Conservation (phyloP, 2,113 vertebrate species). For the Psilopogon haemacephalus region DNA sequence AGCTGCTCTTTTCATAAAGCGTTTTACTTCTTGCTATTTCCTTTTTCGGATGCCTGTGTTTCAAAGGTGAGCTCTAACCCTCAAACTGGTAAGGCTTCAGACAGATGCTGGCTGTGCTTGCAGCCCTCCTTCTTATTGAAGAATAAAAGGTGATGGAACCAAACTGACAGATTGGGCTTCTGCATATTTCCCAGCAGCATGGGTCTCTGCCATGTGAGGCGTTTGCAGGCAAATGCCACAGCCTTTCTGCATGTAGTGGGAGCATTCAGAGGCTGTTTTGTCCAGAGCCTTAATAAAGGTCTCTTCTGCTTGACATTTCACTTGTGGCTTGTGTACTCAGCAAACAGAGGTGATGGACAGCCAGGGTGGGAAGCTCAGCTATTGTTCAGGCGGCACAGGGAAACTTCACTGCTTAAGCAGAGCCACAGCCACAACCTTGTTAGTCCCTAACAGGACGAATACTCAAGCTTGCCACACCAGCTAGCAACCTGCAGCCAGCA, state of each 20-base stretch:
- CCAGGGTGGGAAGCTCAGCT: background rate
- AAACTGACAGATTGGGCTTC: background rate
- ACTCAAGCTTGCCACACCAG: background rate
- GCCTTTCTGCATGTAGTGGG: rapidly evolving
- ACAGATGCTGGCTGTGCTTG: background rate
- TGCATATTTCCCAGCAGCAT: background rate
- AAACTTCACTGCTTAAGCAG: background rate
- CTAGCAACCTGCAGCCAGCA: background rate
- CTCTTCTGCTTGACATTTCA: background rate
- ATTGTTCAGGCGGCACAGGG: background rate
- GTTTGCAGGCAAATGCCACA: background rate
- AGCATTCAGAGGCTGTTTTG: background rate
- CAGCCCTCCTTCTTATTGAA: background rate
- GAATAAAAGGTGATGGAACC: background rate
- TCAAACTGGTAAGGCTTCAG: background rate
- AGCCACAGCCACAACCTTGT: background rate
- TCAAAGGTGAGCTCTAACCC: background rate
- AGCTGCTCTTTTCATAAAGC: background rate
- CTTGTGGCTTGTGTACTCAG: background rate
- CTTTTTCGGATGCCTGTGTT: background rate
- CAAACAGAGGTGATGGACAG: rapidly evolving
- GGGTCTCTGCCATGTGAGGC: background rate
- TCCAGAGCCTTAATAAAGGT: background rate
- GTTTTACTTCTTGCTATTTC: background rate
- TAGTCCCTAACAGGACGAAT: background rate